Conservation (phyloP, 2,888 invertebrate species). For the Cataglyphis livida region DNA sequence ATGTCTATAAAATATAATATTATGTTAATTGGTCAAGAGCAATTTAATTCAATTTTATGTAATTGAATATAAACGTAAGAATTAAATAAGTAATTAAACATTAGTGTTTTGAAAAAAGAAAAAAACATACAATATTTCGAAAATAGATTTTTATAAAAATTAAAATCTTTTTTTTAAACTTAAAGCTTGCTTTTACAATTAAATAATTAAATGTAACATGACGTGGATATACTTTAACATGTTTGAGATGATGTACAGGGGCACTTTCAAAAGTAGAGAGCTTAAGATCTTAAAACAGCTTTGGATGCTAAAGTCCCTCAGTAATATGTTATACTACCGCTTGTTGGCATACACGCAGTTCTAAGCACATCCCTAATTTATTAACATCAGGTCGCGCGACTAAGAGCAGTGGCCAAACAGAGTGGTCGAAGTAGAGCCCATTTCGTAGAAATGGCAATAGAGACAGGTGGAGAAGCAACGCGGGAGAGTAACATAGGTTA, state of each 20-base stretch:
- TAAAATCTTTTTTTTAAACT: background rate
- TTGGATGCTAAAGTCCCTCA: slow-evolving; percentile 13
- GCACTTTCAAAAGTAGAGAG: background rate
- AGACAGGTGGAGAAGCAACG: slow-evolving; percentile 9
- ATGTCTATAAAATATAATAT: background rate
- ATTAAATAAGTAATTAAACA: background rate
- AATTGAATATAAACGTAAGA: background rate
- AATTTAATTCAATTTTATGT: background rate
- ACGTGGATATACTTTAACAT: slow-evolving; percentile 10
- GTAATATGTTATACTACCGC: background rate
- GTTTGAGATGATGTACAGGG: background rate
- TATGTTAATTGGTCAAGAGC: background rate
- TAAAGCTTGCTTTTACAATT: background rate
- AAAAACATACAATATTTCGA: background rate
- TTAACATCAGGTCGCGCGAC: slow-evolving; percentile 56
- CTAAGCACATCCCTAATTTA: slow-evolving; percentile 59
- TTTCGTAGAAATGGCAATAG: slow-evolving; percentile 34
- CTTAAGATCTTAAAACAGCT: slow-evolving; percentile 24
- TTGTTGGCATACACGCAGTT: slow-evolving; percentile 29
- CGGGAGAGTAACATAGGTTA: slow-evolving; percentile 43
- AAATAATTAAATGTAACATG: background rate
- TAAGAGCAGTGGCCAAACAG: slow-evolving; percentile 43
- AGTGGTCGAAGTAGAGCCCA: slow-evolving; percentile 42
- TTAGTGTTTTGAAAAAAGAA: background rate
- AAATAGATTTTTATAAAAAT: slow-evolving; percentile 4